Percentiles rank a stretch among this genome's conserved stretches.
These are phyloP conservation scores for Arenaria interpres DNA, from an alignment of 2,113 vertebrate genomes.

Conservation along the genomic window DNA sequence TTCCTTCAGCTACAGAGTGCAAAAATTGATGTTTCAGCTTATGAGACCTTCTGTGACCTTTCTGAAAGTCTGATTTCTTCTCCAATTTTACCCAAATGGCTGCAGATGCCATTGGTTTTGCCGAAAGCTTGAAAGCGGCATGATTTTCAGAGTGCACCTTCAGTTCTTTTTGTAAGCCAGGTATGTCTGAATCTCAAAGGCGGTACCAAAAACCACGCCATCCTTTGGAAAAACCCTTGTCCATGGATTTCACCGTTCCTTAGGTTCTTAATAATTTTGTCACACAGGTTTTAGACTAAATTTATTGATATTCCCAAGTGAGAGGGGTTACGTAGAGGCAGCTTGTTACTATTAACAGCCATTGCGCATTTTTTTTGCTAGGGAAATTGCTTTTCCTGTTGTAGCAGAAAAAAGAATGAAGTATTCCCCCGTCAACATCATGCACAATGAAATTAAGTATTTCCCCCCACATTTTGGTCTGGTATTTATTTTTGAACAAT, in stretches of 20 bases:
- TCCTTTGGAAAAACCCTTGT: not conserved
- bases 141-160: not conserved
- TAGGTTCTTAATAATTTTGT: not conserved
- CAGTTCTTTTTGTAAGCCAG: not conserved
- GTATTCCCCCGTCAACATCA: no score
- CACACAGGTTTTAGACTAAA: not conserved
- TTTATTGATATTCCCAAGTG: not conserved
- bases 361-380: not conserved
- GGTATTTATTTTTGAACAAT: not conserved
- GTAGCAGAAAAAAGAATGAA: not conserved
- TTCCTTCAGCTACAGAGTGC: not conserved
- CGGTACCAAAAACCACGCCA: not conserved
- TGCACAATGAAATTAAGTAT: not conserved
- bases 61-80: not conserved
- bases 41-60: not conserved
- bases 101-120: not conserved
- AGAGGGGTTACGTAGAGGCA: not conserved
- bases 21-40: not conserved
- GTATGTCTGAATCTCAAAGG: not conserved
- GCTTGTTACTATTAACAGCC: not conserved
- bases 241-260: not conserved
- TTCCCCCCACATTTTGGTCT: not conserved
- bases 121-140: rapidly evolving
- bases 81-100: not conserved
- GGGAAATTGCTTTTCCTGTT: not conserved